Conservation (phyloP, 2,888 invertebrate genomes). For the Ormyrus nitidulus region DNA sequence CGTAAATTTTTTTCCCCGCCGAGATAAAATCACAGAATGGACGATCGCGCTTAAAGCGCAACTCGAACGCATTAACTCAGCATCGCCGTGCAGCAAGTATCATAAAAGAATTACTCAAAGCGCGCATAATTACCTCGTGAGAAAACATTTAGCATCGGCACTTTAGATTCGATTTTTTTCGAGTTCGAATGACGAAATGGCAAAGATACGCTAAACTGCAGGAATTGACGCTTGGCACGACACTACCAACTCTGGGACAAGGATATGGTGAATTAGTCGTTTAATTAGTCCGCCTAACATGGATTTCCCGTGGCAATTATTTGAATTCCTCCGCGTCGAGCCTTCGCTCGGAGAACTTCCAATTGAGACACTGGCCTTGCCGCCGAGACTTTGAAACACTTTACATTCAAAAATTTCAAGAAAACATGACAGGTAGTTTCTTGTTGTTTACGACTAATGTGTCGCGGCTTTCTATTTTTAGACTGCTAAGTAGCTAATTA, state of each 20-base stretch:
- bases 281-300: slow-evolving; percentile 17
- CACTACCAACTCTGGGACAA: not conserved
- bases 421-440: not conserved
- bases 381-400: not conserved
- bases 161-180: not conserved
- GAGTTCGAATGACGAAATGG: not conserved
- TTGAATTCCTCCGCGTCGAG: slow-evolving; percentile 1
- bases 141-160: too few relatives aligned
- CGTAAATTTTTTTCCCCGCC: too few relatives aligned
- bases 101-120: too few relatives aligned
- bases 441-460: too few relatives aligned
- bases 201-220: not conserved
- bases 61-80: too few relatives aligned
- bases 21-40: too few relatives aligned
- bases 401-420: not conserved
- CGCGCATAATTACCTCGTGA: too few relatives aligned
- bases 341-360: too few relatives aligned
- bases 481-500: too few relatives aligned
- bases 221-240: not conserved
- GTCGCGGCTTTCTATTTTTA: too few relatives aligned
- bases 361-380: not conserved
- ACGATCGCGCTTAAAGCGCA: too few relatives aligned
- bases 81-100: too few relatives aligned
- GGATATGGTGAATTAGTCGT: not conserved
- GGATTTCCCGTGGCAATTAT: not conserved